Percentiles rank a stretch among this genome's conserved stretches.
These are phyloP conservation scores for Pygoscelis antarcticus DNA, from an alignment of 2,113 vertebrate species.

Conservation along the genomic window DNA sequence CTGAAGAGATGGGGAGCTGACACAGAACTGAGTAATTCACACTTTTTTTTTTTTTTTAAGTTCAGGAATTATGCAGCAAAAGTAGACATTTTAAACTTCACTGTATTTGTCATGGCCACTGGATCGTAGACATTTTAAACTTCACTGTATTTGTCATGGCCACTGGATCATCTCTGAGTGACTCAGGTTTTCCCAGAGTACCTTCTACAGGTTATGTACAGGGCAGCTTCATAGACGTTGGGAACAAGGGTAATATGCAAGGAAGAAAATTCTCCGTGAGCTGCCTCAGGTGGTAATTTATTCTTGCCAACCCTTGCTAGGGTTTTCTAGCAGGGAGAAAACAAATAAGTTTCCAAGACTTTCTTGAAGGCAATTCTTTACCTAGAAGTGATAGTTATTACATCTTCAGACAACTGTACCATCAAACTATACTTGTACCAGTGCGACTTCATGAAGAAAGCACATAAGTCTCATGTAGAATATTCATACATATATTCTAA, in stretches of 20 bases:
- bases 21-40: background rate
- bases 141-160: background rate
- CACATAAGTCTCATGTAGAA: fast-evolving
- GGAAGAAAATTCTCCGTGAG: background rate
- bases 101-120: background rate
- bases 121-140: background rate
- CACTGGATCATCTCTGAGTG: background rate
- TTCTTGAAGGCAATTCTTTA: background rate
- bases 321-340: background rate
- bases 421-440: background rate
- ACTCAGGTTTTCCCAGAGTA: background rate
- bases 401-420: background rate
- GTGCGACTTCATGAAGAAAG: background rate
- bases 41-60: too few species aligned
- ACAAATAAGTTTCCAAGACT: background rate
- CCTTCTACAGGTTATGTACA: background rate
- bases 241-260: fast-evolving
- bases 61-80: background rate
- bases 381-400: background rate
- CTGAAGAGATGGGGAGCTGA: background rate
- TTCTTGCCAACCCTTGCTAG: background rate
- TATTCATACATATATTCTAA: background rate
- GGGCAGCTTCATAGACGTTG: background rate
- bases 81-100: background rate
- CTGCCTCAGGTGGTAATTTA: background rate